These are phyloP conservation scores for Conus ventricosus DNA, from an alignment of 1,140 invertebrate species.

Conservation along the genomic window DNA sequence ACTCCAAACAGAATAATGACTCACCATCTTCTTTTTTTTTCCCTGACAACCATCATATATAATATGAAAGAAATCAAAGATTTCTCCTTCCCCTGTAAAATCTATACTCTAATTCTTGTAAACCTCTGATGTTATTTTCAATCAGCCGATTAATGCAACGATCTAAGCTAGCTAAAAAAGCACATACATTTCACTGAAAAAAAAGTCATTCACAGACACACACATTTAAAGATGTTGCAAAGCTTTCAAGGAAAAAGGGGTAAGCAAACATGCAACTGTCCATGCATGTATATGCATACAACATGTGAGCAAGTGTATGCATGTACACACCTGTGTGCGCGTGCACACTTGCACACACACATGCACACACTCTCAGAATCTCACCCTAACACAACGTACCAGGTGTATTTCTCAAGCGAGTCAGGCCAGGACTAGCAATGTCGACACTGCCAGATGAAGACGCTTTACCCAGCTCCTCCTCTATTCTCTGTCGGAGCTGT, in stretches of 20 bases:
- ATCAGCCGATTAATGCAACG: no score
- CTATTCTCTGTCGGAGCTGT: constrained; percentile 42
- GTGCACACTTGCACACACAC: neutral
- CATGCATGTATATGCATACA: neutral
- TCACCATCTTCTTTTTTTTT: no score
- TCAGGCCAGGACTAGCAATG: constrained; percentile 59
- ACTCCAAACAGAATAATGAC: no score
- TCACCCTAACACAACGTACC: constrained; percentile 41
- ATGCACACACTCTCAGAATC: no score
- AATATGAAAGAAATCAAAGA: no score
- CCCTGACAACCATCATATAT: no score
- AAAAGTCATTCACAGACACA: neutral
- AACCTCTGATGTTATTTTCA: no score
- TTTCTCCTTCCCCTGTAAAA: no score
- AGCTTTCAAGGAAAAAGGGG: neutral
- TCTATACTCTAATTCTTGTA: no score
- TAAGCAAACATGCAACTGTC: neutral
- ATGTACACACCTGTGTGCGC: neutral
- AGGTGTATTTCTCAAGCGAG: constrained; percentile 59
- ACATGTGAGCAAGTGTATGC: neutral
- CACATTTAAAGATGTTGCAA: neutral
- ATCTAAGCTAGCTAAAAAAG: no score
- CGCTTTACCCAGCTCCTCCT: constrained; percentile 42
- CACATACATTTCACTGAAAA: no score
- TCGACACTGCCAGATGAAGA: constrained; percentile 25